Base-by-base conservation (phyloP, 2,797 vertebrate genomes). In the Gobio occitaniae region DNA sequence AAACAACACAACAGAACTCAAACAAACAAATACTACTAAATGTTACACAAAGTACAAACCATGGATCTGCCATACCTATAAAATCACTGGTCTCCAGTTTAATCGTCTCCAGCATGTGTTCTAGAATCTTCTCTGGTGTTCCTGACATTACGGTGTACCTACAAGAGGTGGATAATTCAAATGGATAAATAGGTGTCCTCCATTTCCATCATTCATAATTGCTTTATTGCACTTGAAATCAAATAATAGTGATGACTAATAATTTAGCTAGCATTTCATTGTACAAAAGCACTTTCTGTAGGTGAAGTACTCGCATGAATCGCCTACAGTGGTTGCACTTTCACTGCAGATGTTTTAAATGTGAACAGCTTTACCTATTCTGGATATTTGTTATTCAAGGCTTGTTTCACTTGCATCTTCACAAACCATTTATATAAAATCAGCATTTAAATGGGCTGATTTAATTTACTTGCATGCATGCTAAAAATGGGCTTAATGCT, bases 121-220 rank as follows among this genome's bases (percentile, higher is more conserved):
- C 98, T 13, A 99, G 94, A 92, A 99, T 97, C 93, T 99, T 99
- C 94, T 99, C 98, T 0, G 98, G 97, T 0, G 97, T 96, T 87
- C 98, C 98, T 0, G 98, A 97, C 96, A 99, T 96, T 68, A 99
- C 97, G 0, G 95, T 96, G 89, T 97, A 99, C 93, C 98, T 99
- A 44, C 77, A 32, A 70, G 80, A 36, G 48, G 36, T 50, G 21
- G 48, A 68, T 70, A 65, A 84, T 78, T 61, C 21, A 70, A 32
- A 68, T 21, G 29, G 25, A 77, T 41, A 32, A 41, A 76, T 32
- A 68, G 16, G 10, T 12, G 38, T 66, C n/a, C n/a, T 48, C n/a
- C 36, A 10, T 59, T 17, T 75, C 25, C 21, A 70, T 72, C 7
- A 32, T 85, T 85, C 80, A 86, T 48, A 78, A 54, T 82, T 44